Evolutionary conservation across 1,140 invertebrate species (phyloP).

Genomic region (Drosophila biarmipes): DNA sequence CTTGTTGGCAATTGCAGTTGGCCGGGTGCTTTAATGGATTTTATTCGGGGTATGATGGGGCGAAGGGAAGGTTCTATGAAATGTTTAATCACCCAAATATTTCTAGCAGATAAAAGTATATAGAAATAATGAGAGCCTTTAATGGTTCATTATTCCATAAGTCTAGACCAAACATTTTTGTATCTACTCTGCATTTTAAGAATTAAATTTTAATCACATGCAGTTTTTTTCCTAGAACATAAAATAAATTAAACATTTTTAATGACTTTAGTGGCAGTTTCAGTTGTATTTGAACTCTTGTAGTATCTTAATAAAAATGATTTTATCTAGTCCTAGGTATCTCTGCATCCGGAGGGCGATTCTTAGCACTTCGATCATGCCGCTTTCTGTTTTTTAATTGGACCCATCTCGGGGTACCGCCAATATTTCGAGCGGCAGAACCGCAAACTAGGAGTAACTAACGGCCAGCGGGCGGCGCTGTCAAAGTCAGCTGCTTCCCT

Average conservation of each 20-base stretch:
- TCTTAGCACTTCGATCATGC: constrained; percentile 4
- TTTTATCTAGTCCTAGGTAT: background rate
- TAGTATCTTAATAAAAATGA: too few species aligned
- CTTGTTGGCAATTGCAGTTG: constrained; percentile 24
- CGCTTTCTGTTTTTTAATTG: constrained; percentile 61
- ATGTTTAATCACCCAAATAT: too few species aligned
- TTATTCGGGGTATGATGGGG: constrained; percentile 1
- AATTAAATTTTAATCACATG: too few species aligned
- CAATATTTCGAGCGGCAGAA: constrained; percentile 51
- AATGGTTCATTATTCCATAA: too few species aligned
- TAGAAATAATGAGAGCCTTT: too few species aligned
- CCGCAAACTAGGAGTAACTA: constrained; percentile 77
- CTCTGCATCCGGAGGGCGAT: background rate
- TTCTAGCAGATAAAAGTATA: too few species aligned
- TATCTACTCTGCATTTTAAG: too few species aligned
- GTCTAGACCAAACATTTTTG: too few species aligned
- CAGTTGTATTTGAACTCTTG: too few species aligned
- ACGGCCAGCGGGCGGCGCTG: constrained; percentile 59
- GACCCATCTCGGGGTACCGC: constrained; percentile 34
- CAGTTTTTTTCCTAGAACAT: too few species aligned
- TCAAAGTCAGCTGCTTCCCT: constrained; percentile 66
- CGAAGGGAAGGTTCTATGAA: background rate
- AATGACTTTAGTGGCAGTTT: too few species aligned
- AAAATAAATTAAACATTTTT: too few species aligned
- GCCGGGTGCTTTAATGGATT: constrained; percentile 19